These are phyloP conservation scores for Raja brachyura DNA, from an alignment of 2,113 vertebrate species.

Conservation along the genomic window DNA sequence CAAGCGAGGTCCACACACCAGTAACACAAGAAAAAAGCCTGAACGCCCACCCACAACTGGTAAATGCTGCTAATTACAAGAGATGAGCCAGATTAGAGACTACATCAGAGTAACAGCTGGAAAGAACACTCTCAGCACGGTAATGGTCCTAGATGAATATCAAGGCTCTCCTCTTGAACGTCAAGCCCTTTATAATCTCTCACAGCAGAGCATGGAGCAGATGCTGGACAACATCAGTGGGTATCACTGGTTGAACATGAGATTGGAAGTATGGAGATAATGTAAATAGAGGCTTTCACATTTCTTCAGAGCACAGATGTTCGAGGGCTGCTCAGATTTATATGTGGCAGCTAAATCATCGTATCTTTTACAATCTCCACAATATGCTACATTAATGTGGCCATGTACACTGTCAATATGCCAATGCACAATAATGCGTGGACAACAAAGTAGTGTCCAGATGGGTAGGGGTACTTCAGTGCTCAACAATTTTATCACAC, in stretches of 20 bases:
- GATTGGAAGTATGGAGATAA: neutral
- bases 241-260: neutral
- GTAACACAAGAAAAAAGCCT: neutral
- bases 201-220: neutral
- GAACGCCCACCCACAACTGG: neutral
- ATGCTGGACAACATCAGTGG: neutral
- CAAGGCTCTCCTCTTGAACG: neutral
- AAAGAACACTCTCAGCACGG: neutral
- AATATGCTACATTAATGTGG: slow-evolving; percentile 11
- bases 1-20: neutral
- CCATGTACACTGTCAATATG: neutral
- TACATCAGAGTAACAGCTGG: neutral
- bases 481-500: neutral
- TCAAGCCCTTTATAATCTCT: neutral
- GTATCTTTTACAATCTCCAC: neutral
- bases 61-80: neutral
- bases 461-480: neutral
- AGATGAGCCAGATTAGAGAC: neutral
- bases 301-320: neutral
- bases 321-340: neutral
- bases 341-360: neutral
- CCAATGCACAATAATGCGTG: neutral
- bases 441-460: neutral
- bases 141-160: neutral
- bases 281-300: neutral